Evolutionary conservation across 1,140 invertebrate species (phyloP).

Genomic region (Ceratosolen fusciceps): DNA sequence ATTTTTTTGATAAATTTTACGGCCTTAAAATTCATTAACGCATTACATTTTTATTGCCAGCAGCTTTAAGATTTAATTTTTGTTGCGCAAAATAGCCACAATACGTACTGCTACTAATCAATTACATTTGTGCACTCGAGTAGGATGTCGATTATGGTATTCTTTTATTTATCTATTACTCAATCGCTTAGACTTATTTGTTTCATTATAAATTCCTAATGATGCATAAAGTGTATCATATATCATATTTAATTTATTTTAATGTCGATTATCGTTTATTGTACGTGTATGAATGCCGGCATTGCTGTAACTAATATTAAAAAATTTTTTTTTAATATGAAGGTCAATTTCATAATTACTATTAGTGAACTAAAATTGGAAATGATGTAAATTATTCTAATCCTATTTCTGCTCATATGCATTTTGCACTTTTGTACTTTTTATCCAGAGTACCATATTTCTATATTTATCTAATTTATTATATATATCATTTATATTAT

Average conservation of each 20-base stretch:
- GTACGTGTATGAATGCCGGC: not conserved
- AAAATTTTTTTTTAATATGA: not conserved
- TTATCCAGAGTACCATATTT: no score
- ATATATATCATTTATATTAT: no score
- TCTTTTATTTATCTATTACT: slow-evolving; percentile 6
- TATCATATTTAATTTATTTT: not conserved
- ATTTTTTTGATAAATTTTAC: not conserved
- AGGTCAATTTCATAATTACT: slow-evolving; percentile 2
- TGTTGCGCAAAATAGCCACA: not conserved
- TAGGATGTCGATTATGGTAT: not conserved
- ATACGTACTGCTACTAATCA: not conserved
- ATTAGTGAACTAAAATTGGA: slow-evolving; percentile 27
- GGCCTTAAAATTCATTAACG: not conserved
- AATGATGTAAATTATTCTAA: not conserved
- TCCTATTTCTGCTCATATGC: not conserved
- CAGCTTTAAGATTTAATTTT: no score
- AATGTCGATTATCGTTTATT: not conserved
- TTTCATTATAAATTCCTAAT: not conserved
- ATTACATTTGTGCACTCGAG: not conserved
- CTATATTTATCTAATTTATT: no score
- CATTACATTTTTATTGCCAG: not conserved
- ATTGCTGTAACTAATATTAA: not conserved
- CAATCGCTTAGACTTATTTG: not conserved
- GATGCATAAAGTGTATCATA: not conserved
- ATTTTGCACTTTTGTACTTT: no score